A percentile compares a stretch with the other conserved stretches of the same genome.
Conservation (phyloP, 2,888 invertebrate genomes). For the Cataglyphis livida region DNA sequence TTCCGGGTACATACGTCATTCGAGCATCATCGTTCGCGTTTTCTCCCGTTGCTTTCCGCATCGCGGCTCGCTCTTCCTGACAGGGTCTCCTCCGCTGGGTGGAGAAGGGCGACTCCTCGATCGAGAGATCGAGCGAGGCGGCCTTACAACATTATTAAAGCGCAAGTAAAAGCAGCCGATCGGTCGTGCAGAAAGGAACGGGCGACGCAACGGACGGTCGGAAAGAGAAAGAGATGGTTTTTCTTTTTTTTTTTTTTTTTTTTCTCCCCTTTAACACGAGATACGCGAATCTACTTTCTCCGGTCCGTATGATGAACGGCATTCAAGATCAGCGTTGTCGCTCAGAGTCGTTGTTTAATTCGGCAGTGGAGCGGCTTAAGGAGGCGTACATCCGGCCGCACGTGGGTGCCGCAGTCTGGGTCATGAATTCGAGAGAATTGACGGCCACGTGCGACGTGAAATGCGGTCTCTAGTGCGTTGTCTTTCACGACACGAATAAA, state of each 20-base stretch:
- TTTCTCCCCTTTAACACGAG: neutral
- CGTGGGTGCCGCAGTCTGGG: constrained; percentile 38
- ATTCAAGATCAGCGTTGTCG: constrained; percentile 39
- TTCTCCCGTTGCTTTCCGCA: constrained; percentile 51
- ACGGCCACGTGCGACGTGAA: constrained; percentile 18
- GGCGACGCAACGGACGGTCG: constrained; percentile 18
- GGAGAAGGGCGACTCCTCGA: constrained; percentile 39
- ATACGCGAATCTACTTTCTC: constrained; percentile 73
- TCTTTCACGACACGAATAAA: neutral
- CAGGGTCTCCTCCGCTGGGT: constrained; percentile 11
- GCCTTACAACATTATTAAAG: constrained; percentile 39
- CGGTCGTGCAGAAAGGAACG: constrained; percentile 41
- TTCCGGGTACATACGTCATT: constrained; percentile 45
- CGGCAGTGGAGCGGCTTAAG: constrained; percentile 48
- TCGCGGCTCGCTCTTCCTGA: constrained; percentile 41
- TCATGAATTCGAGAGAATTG: constrained; percentile 23
- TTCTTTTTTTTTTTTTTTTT: constrained; percentile 16
- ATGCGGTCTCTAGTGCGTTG: neutral
- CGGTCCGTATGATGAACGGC: constrained; percentile 34
- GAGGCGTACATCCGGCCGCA: constrained; percentile 50
- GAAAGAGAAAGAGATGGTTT: constrained; percentile 65
- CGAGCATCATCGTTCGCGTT: constrained; percentile 51
- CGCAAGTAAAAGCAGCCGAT: constrained; percentile 54
- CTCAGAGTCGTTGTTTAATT: constrained; percentile 34
- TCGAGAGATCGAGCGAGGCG: constrained; percentile 45